A percentile compares a stretch with the other conserved stretches of the same genome.
These are phyloP conservation scores for Neolamprologus falcicula DNA, from an alignment of 2,113 vertebrate genomes.

Conservation along the genomic window DNA sequence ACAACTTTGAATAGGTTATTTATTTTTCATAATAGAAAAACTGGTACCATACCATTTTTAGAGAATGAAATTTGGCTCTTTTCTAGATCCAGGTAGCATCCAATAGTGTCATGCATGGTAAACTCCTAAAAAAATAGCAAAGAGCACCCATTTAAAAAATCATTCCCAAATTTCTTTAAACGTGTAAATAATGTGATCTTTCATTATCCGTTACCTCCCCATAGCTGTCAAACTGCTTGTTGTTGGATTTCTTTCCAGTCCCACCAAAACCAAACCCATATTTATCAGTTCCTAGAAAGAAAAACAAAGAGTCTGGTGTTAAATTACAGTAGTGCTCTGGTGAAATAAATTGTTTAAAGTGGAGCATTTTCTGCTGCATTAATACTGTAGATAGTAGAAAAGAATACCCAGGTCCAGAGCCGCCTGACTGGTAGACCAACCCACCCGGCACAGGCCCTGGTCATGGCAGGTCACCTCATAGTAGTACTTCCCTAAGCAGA, in stretches of 20 bases:
- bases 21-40: neutral
- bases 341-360: neutral
- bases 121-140: slow-evolving; percentile 76
- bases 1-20: neutral
- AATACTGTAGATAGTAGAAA: neutral
- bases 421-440: slow-evolving; percentile 91
- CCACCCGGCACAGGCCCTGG: slow-evolving; percentile 92
- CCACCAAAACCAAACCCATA: slow-evolving; percentile 96
- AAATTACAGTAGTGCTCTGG: neutral
- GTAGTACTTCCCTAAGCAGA: slow-evolving; percentile 81
- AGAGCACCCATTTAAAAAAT: neutral
- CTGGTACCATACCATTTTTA: slow-evolving; percentile 81
- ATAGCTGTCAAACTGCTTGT: slow-evolving; percentile 98
- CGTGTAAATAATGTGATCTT: neutral
- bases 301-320: neutral
- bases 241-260: slow-evolving; percentile 97
- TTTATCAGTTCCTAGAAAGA: slow-evolving; percentile 86
- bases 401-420: slow-evolving; percentile 87
- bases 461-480: slow-evolving; percentile 93
- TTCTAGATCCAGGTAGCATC: slow-evolving; percentile 88
- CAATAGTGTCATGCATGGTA: slow-evolving; percentile 96
- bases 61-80: slow-evolving; percentile 84
- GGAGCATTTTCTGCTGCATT: neutral
- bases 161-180: neutral
- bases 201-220: slow-evolving; percentile 79